These are phyloP conservation scores for Brachirus orientalis DNA, from an alignment of 2,113 vertebrate genomes.

Conservation along the genomic window DNA sequence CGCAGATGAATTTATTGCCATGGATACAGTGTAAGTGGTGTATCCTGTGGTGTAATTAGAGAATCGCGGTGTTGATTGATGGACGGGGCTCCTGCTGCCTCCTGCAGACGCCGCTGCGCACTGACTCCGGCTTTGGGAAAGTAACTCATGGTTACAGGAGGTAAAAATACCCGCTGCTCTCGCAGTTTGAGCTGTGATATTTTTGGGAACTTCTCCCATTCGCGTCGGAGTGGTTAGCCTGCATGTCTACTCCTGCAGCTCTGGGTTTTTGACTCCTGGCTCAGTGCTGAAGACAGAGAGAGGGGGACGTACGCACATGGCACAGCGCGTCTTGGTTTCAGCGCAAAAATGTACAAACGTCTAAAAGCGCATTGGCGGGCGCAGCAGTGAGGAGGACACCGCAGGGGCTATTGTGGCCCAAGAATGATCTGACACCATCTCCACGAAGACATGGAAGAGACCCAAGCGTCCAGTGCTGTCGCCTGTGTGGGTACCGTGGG, in stretches of 20 bases:
- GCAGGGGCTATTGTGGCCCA: background rate
- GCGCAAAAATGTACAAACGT: background rate
- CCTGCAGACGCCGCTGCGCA: conserved; percentile 31
- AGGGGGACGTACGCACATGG: background rate
- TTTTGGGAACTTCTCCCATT: conserved; percentile 74
- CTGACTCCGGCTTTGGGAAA: conserved; percentile 18
- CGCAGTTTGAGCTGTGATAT: conserved; percentile 73
- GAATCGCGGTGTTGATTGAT: conserved; percentile 31
- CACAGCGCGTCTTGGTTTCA: background rate
- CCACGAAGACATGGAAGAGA: conserved; percentile 70
- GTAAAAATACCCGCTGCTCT: conserved; percentile 81
- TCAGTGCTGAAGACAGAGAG: conserved; percentile 1
- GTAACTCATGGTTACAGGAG: conserved; percentile 68
- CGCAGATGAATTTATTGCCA: conserved; percentile 22
- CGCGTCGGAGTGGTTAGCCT: conserved; percentile 48
- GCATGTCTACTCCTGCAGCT: conserved; percentile 41
- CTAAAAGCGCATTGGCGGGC: background rate
- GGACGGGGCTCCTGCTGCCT: background rate
- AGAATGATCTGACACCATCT: conserved; percentile 74
- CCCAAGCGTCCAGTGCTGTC: conserved; percentile 32
- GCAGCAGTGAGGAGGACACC: background rate
- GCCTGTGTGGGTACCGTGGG: conserved; percentile 14
- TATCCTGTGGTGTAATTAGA: background rate
- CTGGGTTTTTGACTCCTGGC: conserved; percentile 35
- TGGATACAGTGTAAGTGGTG: conserved; percentile 27